phyloP scores from a whole-genome alignment of 1,140 invertebrate genomes.

The Akabosia matsudoensis region DNA sequence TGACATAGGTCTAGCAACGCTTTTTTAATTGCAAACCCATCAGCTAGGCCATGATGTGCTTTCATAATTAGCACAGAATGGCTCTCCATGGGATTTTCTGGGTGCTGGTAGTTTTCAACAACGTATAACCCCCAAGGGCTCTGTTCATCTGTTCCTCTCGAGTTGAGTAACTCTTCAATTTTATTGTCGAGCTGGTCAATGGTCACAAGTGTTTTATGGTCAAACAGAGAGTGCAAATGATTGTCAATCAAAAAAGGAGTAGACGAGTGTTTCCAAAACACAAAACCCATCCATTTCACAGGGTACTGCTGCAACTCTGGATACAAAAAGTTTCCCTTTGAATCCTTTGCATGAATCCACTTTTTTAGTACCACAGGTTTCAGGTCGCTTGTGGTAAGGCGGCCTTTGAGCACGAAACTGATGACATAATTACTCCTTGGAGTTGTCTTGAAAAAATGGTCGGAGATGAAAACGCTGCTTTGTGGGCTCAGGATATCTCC shows the following conservation, averaged over 20 bases:
- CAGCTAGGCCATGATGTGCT: background rate
- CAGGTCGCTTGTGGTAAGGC: background rate
- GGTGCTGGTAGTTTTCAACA: background rate
- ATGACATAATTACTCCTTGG: background rate
- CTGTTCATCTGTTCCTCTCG: background rate
- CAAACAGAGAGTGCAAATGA: background rate
- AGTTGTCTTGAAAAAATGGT: background rate
- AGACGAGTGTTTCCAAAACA: background rate
- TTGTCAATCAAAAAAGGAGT: background rate
- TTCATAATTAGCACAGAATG: background rate
- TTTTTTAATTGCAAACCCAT: background rate
- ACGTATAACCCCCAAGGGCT: slow-evolving; percentile 1
- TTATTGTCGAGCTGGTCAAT: background rate
- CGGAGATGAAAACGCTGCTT: background rate
- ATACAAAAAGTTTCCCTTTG: background rate
- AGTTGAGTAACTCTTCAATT: background rate
- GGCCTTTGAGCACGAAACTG: background rate
- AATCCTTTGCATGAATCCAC: background rate
- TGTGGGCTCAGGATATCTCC: background rate
- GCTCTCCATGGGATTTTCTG: background rate
- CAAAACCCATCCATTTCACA: background rate
- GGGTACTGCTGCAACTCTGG: background rate
- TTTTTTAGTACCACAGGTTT: background rate
- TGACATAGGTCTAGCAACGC: background rate
- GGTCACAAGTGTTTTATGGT: background rate